Conservation (phyloP, 2,888 invertebrate species). For the Eupeodes luniger region DNA sequence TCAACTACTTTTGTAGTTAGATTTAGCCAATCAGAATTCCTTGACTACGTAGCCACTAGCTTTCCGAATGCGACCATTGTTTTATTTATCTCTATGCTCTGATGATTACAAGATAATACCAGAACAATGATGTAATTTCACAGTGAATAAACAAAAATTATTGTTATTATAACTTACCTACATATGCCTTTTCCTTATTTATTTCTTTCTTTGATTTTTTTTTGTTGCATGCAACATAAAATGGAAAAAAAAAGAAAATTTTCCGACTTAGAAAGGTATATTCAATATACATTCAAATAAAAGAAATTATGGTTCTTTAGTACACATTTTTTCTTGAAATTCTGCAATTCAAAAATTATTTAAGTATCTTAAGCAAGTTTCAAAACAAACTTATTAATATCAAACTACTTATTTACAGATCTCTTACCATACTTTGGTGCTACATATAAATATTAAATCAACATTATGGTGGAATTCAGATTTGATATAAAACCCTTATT, state of each 20-base stretch:
- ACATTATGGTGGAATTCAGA: conserved; percentile 85
- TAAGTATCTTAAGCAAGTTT: no score
- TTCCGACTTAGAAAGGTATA: not conserved
- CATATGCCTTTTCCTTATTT: not conserved
- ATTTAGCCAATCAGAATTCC: no score
- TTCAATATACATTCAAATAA: not conserved
- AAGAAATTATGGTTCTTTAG: not conserved
- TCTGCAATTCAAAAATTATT: no score
- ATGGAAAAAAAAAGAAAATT: not conserved
- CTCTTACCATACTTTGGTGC: conserved; percentile 26
- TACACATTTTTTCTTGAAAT: no score
- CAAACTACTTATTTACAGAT: conserved; percentile 33
- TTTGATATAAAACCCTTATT: conserved; percentile 85
- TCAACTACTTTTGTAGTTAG: no score
- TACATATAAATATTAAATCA: conserved; percentile 5
- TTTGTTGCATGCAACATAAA: conserved; percentile 13
- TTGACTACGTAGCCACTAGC: no score
- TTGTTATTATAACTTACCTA: conserved; percentile 3
- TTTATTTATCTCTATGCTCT: conserved; percentile 49
- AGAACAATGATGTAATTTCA: conserved; percentile 54
- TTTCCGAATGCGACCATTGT: no score
- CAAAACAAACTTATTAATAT: not conserved
- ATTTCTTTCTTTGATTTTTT: not conserved
- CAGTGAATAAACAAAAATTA: conserved; percentile 54
- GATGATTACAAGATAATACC: conserved; percentile 32